Evolutionary conservation across 2,113 vertebrate species (phyloP).

Genomic region (Potamarius usumacintae): DNA sequence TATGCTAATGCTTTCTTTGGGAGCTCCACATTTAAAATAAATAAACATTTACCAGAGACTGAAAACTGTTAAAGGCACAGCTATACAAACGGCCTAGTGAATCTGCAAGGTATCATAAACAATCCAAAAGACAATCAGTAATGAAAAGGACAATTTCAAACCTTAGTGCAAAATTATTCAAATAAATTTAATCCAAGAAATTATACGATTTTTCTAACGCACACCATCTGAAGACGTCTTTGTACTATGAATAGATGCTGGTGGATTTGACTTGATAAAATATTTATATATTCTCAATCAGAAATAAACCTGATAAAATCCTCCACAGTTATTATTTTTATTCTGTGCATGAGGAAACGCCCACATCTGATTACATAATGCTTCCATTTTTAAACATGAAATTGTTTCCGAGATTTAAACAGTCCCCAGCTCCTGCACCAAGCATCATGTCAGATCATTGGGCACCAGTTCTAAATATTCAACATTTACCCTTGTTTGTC

Average conservation of each 20-base stretch:
- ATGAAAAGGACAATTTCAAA: not conserved
- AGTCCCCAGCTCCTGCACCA: not conserved
- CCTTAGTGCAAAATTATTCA: not conserved
- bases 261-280: not conserved
- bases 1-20: not conserved
- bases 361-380: not conserved
- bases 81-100: not conserved
- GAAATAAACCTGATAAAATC: not conserved
- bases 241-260: not conserved
- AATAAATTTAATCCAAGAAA: not conserved
- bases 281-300: not conserved
- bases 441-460: not conserved
- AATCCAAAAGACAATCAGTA: not conserved
- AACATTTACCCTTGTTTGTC: constrained; percentile 8
- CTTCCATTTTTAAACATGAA: not conserved
- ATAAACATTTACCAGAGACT: not conserved
- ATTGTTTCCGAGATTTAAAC: not conserved
- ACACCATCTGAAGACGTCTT: not conserved
- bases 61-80: not conserved
- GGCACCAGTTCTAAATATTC: not conserved
- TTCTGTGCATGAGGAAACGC: not conserved
- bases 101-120: not conserved
- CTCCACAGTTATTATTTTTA: not conserved
- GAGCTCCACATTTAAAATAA: not conserved
- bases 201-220: not conserved